A percentile compares a stretch with the other conserved stretches of the same genome.
These are phyloP conservation scores for Drosophila paranaensis DNA, from an alignment of 2,888 invertebrate species.

Conservation along the genomic window DNA sequence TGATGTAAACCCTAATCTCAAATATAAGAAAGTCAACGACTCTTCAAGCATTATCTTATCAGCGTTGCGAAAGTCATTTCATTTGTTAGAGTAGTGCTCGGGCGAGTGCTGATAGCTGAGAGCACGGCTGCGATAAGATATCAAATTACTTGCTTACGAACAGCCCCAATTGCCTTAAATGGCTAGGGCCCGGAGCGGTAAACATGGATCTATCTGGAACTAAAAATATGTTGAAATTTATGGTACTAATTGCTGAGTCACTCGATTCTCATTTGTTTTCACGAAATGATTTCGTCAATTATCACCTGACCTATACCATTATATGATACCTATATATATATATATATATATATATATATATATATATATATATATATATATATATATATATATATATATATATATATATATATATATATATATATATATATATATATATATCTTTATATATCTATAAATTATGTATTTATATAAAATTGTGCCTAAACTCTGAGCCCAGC, in stretches of 20 bases:
- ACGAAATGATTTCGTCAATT: slow-evolving; percentile 27
- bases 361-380: slow-evolving; percentile 6
- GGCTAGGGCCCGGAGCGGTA: no score
- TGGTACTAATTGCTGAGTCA: neutral
- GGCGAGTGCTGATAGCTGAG: neutral
- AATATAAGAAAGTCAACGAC: slow-evolving; percentile 28
- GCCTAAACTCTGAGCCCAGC: neutral
- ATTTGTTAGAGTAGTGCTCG: neutral
- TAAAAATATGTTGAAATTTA: neutral
- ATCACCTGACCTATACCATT: slow-evolving; percentile 31
- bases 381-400: slow-evolving; percentile 3
- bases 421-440: neutral
- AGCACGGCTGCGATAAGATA: slow-evolving; percentile 27
- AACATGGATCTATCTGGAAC: neutral
- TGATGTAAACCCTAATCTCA: neutral
- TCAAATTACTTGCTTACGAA: neutral
- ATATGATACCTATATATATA: neutral
- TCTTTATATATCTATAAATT: slow-evolving; percentile 5
- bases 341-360: no score
- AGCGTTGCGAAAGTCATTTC: slow-evolving; percentile 10
- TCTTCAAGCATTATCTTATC: slow-evolving; percentile 29
- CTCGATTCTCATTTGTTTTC: neutral
- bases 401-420: slow-evolving; percentile 11
- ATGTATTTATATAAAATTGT: neutral
- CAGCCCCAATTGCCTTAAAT: neutral